Percentiles rank a stretch among this genome's conserved stretches.
Conservation (phyloP, 2,113 vertebrate species). For the Caranx melampygus region DNA sequence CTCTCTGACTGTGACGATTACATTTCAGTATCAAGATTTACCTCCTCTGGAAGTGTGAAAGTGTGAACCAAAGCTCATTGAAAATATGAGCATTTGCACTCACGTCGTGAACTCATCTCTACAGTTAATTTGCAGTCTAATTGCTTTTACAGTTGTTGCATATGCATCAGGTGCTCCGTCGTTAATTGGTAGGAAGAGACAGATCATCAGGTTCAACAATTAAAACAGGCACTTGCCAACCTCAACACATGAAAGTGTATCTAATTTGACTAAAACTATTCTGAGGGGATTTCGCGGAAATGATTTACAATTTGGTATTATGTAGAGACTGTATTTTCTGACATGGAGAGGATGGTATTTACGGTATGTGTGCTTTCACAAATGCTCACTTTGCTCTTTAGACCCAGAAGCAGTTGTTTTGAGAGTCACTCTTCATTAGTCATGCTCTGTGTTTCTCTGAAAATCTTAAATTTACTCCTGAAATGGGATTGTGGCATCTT, state of each 20-base stretch:
- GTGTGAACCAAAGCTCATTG: constrained; percentile 36
- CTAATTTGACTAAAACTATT: constrained; percentile 52
- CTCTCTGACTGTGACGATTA: constrained; percentile 26
- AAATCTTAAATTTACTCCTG: constrained; percentile 38
- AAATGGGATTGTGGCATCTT: constrained; percentile 22
- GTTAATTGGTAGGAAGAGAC: constrained; percentile 61
- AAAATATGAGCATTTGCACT: constrained; percentile 53
- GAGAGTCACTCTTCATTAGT: constrained; percentile 37
- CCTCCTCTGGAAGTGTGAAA: constrained; percentile 33
- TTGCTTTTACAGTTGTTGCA: constrained; percentile 66
- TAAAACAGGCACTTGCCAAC: constrained; percentile 45
- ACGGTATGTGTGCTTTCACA: constrained; percentile 3
- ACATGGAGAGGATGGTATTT: constrained; percentile 3
- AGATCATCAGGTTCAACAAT: constrained; percentile 71
- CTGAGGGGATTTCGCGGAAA: constrained; percentile 28
- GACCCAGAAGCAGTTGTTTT: constrained; percentile 24
- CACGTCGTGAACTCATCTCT: constrained; percentile 47
- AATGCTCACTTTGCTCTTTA: neutral
- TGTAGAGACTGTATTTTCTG: constrained; percentile 1
- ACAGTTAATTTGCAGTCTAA: constrained; percentile 65
- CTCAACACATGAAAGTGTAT: constrained; percentile 49
- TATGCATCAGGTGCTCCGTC: constrained; percentile 72
- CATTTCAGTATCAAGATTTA: constrained; percentile 23
- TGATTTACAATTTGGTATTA: constrained; percentile 25
- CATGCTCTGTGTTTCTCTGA: constrained; percentile 11